Base-by-base conservation (phyloP, 2,113 vertebrate genomes). In the Cyphomyrus plagiostoma region DNA sequence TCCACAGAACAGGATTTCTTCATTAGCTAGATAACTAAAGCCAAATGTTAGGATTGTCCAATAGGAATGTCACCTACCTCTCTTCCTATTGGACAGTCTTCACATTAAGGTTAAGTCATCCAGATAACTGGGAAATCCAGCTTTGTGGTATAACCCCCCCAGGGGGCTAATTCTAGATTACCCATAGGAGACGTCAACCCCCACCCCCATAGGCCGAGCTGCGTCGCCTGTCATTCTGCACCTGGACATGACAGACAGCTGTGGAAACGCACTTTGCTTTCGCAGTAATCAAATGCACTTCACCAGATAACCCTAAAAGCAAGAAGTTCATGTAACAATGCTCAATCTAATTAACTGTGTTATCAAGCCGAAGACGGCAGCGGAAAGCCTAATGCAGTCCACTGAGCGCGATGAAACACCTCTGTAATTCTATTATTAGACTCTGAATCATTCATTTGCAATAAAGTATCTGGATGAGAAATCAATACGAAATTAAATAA, bases 261-360 rank as follows among this genome's bases (percentile, higher is more conserved):
- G 88, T n/a, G 87, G 77, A 52, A 49, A 89, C 21, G 89, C 90
- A 7, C 52, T 91, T 89, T 50, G 80, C 88, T 70, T 80, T 74
- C 4, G 26, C 87, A 56, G 49, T 89, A 92, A 92, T 90, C 86
- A 52, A 92, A 90, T n/a, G 48, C 85, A 53, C 86, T 90, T 87
- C 89, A 90, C 82, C 89, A 90, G 89, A 86, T 17, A 90, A 89
- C 70, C 86, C 84, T 87, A 52, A 46, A 80, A 39, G 85, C 46
- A 82, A 56, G 85, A 52, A 77, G 49, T 91, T 89, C 84, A 17
- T 82, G 74, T 88, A 89, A 86, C 85, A 87, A 89, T 89, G 48
- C 80, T 46, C 87, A 92, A 90, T 91, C 88, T 77, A 90, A 92
- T 92, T 91, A 90, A 89, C 91, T 74, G 48, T 89, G 92, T 89